Conservation (phyloP, 1,140 invertebrate genomes). For the Papilio xuthus region DNA sequence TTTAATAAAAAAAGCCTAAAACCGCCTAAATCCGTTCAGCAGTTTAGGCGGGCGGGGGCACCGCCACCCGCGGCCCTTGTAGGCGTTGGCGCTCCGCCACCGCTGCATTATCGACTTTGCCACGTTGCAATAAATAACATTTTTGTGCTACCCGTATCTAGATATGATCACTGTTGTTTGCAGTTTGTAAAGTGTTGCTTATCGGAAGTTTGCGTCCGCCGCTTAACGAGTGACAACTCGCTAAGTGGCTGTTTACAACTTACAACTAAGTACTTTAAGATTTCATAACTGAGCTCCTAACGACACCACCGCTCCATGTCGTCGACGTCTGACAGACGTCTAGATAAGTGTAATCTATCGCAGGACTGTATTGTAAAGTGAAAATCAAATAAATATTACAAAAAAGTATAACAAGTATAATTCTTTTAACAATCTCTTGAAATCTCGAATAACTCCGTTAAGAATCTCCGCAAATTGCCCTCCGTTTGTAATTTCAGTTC, state of each 20-base stretch:
- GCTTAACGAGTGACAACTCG: slow-evolving; percentile 2
- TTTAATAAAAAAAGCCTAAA: no score
- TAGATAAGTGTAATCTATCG: not conserved
- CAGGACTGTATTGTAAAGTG: not conserved
- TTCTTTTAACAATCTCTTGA: not conserved
- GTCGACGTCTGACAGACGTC: not conserved
- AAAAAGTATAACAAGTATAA: not conserved
- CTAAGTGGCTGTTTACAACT: slow-evolving; percentile 6
- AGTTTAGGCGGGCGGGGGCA: not conserved
- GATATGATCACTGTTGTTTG: not conserved
- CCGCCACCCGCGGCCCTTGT: not conserved
- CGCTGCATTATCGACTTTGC: not conserved
- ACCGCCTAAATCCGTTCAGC: not conserved
- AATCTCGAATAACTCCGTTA: not conserved
- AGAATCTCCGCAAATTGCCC: slow-evolving; percentile 12
- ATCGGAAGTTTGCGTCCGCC: not conserved
- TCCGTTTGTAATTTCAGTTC: slow-evolving; percentile 22
- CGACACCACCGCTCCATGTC: not conserved
- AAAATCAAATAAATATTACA: no score
- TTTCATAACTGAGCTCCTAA: slow-evolving; percentile 9
- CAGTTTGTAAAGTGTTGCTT: slow-evolving; percentile 24
- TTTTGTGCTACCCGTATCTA: not conserved
- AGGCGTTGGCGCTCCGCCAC: no score
- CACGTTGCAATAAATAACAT: slow-evolving; percentile 4
- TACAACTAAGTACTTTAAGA: slow-evolving; percentile 14